These are phyloP conservation scores for Leptinotarsa peninsularis DNA, from an alignment of 2,888 invertebrate genomes.

Conservation along the genomic window DNA sequence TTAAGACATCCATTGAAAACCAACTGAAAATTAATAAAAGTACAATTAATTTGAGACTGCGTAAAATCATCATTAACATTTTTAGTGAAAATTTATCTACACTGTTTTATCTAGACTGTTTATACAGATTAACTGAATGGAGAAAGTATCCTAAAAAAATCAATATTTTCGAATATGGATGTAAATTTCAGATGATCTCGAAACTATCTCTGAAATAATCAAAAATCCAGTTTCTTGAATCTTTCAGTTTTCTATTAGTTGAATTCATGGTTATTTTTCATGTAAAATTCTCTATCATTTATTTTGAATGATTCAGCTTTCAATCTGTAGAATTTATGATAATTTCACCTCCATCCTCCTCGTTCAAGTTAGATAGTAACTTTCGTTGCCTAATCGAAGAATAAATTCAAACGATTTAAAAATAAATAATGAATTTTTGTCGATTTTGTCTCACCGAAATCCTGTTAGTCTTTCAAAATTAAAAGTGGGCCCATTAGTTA, in stretches of 20 bases:
- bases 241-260: not conserved
- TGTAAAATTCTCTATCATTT: not conserved
- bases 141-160: too few relatives aligned
- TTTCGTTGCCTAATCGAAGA: not conserved
- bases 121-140: too few relatives aligned
- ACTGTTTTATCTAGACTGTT: too few relatives aligned
- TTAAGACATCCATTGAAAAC: too few relatives aligned
- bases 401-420: not conserved
- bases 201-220: not conserved
- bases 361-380: not conserved
- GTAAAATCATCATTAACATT: too few relatives aligned
- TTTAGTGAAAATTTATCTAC: too few relatives aligned
- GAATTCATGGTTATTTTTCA: not conserved
- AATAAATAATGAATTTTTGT: slow-evolving; percentile 13
- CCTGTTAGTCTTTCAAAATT: slow-evolving; percentile 11
- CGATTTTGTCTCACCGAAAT: not conserved
- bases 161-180: too few relatives aligned
- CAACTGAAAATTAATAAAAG: too few relatives aligned
- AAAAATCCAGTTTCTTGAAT: not conserved
- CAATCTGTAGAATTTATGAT: not conserved
- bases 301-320: not conserved
- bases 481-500: not conserved
- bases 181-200: too few relatives aligned
- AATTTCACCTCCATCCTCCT: not conserved
- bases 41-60: too few relatives aligned